Percentiles rank a stretch among this genome's conserved stretches.
phyloP scores from a whole-genome alignment of 2,797 vertebrate species.

The Melanotaenia pygmaea region DNA sequence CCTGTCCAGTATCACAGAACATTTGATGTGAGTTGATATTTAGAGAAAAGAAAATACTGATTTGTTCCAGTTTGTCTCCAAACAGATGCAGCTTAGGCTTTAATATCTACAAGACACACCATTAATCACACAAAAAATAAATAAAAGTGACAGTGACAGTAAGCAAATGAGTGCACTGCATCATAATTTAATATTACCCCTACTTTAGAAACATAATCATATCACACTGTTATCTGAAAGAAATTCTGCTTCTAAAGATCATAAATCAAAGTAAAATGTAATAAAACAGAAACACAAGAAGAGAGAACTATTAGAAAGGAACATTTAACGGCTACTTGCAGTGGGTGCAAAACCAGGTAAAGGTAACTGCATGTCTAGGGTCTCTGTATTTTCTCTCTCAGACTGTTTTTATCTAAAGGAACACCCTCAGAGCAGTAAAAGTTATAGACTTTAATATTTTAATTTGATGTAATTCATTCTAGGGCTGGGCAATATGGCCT shows the following conservation, averaged over 20 bases:
- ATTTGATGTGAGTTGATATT: slow-evolving; percentile 56
- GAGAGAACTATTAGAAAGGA: not conserved
- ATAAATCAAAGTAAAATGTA: slow-evolving; percentile 1
- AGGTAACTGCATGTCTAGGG: not conserved
- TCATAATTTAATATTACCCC: not conserved
- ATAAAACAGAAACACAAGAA: not conserved
- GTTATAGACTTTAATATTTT: too few relatives aligned
- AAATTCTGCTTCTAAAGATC: not conserved
- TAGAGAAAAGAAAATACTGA: slow-evolving; percentile 12
- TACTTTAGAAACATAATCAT: not conserved
- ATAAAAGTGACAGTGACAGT: not conserved
- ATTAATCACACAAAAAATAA: not conserved
- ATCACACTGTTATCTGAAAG: not conserved
- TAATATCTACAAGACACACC: slow-evolving; percentile 3
- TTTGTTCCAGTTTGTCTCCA: slow-evolving; percentile 8
- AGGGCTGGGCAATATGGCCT: too few relatives aligned
- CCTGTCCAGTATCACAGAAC: slow-evolving; percentile 51
- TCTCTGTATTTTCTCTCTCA: not conserved
- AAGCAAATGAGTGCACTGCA: not conserved
- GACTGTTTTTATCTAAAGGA: not conserved
- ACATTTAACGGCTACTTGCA: not conserved
- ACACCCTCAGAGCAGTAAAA: too few relatives aligned
- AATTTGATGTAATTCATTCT: too few relatives aligned
- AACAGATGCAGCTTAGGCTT: slow-evolving; percentile 13
- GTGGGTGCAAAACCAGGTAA: not conserved